phyloP scores from a whole-genome alignment of 2,113 vertebrate species.

The Siniperca knerii region DNA sequence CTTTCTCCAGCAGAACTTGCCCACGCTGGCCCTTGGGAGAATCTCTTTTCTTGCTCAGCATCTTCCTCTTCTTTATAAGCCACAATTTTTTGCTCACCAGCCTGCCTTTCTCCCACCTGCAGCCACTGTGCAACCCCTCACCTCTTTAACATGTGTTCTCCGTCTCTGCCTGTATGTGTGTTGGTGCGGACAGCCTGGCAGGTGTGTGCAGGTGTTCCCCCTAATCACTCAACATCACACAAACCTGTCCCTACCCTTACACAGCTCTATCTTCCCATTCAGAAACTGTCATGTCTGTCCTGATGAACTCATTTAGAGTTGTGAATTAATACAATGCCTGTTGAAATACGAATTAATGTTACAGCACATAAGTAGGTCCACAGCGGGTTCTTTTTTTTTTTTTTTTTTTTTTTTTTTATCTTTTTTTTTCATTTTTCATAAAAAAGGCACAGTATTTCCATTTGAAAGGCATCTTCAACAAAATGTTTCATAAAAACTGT shows the following conservation, averaged over 20 bases:
- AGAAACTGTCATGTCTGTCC: conserved; percentile 70
- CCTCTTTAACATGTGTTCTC: conserved; percentile 36
- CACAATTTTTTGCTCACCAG: neutral
- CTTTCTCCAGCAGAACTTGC: neutral
- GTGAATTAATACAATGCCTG: conserved; percentile 50
- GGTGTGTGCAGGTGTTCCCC: conserved; percentile 83
- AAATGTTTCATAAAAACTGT: conserved; percentile 43
- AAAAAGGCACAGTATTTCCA: conserved; percentile 31
- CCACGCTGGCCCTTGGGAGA: too few relatives aligned
- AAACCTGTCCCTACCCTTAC: conserved; percentile 51
- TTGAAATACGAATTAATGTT: conserved; percentile 56
- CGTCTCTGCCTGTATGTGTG: conserved; percentile 33
- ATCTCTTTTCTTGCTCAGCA: conserved; percentile 1
- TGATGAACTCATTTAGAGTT: conserved; percentile 59
- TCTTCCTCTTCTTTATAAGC: neutral
- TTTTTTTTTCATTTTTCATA: too few relatives aligned
- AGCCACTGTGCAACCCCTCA: neutral
- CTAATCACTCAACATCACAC: conserved; percentile 77
- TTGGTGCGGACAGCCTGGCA: conserved; percentile 68
- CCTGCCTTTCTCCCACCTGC: conserved; percentile 16
- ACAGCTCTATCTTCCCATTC: conserved; percentile 64
- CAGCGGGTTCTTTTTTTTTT: conserved; percentile 29
- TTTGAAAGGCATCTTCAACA: conserved; percentile 22
- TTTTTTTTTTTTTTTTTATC: too few relatives aligned
- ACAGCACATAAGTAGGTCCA: conserved; percentile 9